phyloP scores from a whole-genome alignment of 2,797 vertebrate species.

The Falco peregrinus region DNA sequence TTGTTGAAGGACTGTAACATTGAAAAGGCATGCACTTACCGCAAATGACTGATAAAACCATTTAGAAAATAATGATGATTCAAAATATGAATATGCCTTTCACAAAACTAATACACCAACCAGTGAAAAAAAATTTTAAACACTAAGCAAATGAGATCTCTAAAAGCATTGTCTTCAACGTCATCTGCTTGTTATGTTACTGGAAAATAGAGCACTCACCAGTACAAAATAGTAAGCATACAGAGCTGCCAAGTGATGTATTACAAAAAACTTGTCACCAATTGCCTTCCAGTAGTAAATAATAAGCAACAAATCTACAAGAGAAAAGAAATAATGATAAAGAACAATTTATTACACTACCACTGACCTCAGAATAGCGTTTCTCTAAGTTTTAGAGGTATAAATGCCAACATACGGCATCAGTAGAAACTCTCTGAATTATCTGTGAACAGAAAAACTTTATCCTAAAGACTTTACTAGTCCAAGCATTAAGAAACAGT shows the following conservation, averaged over 20 bases:
- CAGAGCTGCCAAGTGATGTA: constrained; percentile 93
- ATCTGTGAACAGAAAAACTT: not conserved
- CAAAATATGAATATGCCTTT: not conserved
- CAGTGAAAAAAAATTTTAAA: not conserved
- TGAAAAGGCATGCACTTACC: not conserved
- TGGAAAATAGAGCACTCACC: constrained; percentile 91
- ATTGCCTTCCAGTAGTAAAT: constrained; percentile 97
- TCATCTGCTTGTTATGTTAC: constrained; percentile 78
- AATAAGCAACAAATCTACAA: constrained; percentile 96
- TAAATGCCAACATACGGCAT: not conserved
- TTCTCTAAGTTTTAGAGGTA: not conserved
- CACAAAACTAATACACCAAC: not conserved
- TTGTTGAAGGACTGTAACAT: not conserved
- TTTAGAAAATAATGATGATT: not conserved
- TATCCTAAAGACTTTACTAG: not conserved
- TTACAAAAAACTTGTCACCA: constrained; percentile 96
- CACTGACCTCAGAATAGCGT: not conserved
- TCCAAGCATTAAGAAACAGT: not conserved
- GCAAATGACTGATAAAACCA: not conserved
- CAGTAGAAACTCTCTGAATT: not conserved
- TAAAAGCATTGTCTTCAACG: constrained; percentile 69
- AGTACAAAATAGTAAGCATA: constrained; percentile 96
- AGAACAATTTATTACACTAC: not conserved
- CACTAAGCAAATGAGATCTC: not conserved
- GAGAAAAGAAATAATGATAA: constrained; percentile 30